Percentiles rank a stretch among this genome's conserved stretches.
Evolutionary conservation across 2,113 vertebrate species (phyloP).

Genomic region (Callorhinus ursinus): DNA sequence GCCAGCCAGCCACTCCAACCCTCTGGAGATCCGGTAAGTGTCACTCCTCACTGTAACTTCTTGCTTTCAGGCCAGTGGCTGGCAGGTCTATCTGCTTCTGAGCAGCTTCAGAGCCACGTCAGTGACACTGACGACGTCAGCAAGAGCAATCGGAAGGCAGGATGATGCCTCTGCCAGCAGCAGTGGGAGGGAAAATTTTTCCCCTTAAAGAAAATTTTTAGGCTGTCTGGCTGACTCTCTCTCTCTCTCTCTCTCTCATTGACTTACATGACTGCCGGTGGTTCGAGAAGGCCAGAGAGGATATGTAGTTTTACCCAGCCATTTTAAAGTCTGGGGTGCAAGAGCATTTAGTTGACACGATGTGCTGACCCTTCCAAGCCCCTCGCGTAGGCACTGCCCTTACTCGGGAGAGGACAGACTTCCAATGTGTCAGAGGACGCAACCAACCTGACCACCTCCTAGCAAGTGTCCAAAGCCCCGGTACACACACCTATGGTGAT

Average conservation of each 20-base stretch:
- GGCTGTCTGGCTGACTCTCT: neutral
- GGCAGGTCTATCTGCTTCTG: slow-evolving; percentile 72
- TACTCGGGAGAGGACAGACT: neutral
- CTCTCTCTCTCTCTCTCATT: neutral
- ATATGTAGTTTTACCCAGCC: neutral
- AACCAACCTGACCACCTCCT: neutral
- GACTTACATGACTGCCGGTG: neutral
- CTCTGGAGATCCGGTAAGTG: slow-evolving; percentile 43
- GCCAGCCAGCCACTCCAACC: slow-evolving; percentile 51
- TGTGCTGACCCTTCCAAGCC: neutral
- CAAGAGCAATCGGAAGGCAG: slow-evolving; percentile 56
- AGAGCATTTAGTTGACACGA: neutral
- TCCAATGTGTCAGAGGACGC: neutral
- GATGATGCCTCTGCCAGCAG: slow-evolving; percentile 39
- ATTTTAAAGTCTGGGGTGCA: neutral
- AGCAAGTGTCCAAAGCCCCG: neutral
- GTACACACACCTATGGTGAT: neutral
- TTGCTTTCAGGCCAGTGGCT: slow-evolving; percentile 62
- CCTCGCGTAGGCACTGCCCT: neutral
- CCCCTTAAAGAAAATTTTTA: neutral
- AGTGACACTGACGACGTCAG: slow-evolving; percentile 71
- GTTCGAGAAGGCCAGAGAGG: neutral
- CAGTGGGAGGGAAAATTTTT: slow-evolving; percentile 34
- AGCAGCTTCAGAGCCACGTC: slow-evolving; percentile 68
- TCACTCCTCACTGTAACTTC: slow-evolving; percentile 66